Evolutionary conservation across 2,797 vertebrate species (phyloP), one percentile per base, ranked within the genome.

Genomic region (Eutrigla gurnardus): DNA sequence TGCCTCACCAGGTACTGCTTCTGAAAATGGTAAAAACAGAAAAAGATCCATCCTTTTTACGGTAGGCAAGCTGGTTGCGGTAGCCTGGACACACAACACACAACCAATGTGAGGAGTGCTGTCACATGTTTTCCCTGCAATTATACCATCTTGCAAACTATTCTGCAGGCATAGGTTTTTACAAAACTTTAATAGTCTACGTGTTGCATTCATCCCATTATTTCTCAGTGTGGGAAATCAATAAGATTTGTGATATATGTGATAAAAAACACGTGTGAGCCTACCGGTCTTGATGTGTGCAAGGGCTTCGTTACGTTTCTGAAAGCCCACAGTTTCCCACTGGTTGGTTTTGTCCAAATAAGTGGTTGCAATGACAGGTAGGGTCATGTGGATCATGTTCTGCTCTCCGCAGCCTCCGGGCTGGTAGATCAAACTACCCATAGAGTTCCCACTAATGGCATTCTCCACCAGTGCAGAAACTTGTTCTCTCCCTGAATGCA

Each of bases 261-360:
- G 33, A 25, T 40, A 13, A 40, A 15, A 25, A 25, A 25, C 25
- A 25, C 1, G 25, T 25, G 25, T 25, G 25, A 25, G 25, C 85
- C 43, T 80, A 98, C 97, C 97, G 6, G 82, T 91, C 25, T 0
- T 85, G 36, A 98, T 97, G 71, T 96, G 85, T 0, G 80, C n/a
- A 18, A 97, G 5, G 35, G 96, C 93, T 1, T 87, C 78, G 0
- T 45, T 0, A 0, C 97, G 92, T 14, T 88, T 94, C 0, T 89
- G 7, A 0, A 96, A 0, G 0, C 96, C 95, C 0, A 97, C 42
- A 61, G 1, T 65, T 3, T 96, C 95, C 97, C 97, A 98, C 52
- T 98, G 95, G 0, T 80, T 70, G 0, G 95, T 97, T 53, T n/a
- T 86, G 78, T 98, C 97, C 86, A 99, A 86, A 90, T 96, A 99